phyloP scores from a whole-genome alignment of 2,113 vertebrate species.

The Dicrurus megarhynchus region DNA sequence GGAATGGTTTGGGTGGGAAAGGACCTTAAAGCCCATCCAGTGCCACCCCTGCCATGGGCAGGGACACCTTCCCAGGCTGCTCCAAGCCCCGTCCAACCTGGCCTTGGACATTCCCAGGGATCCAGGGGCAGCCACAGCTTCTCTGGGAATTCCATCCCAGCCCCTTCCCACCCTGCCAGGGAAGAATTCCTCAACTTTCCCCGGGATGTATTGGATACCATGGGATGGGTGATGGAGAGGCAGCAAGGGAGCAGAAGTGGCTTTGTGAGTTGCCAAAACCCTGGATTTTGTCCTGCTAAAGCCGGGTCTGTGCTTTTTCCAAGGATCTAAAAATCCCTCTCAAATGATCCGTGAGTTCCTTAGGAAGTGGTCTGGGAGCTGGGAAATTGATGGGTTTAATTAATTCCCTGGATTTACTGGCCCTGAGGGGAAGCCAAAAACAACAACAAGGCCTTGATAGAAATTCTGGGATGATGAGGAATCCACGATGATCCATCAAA shows the following conservation, averaged over 20 bases:
- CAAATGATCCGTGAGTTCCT: not conserved
- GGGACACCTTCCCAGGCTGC: not conserved
- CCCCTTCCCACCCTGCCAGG: not conserved
- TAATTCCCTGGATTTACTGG: not conserved
- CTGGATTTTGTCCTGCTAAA: not conserved
- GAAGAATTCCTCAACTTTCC: not conserved
- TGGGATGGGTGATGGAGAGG: not conserved
- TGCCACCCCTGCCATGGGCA: no score
- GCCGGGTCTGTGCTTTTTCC: not conserved
- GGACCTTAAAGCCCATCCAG: rapidly evolving
- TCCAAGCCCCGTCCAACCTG: not conserved
- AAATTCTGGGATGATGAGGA: not conserved
- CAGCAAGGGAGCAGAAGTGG: not conserved
- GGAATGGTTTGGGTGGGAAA: not conserved
- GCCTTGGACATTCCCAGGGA: not conserved
- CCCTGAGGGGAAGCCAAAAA: not conserved
- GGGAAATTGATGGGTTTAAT: not conserved
- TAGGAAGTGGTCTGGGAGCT: not conserved
- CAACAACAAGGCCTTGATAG: not conserved
- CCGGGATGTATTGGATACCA: rapidly evolving
- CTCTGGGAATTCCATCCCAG: not conserved
- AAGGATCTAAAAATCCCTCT: not conserved
- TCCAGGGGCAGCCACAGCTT: not conserved
- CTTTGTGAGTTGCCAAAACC: not conserved
- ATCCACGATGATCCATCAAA: not conserved